These are phyloP conservation scores for Centropus bengalensis DNA, from an alignment of 2,113 vertebrate species.

Conservation along the genomic window DNA sequence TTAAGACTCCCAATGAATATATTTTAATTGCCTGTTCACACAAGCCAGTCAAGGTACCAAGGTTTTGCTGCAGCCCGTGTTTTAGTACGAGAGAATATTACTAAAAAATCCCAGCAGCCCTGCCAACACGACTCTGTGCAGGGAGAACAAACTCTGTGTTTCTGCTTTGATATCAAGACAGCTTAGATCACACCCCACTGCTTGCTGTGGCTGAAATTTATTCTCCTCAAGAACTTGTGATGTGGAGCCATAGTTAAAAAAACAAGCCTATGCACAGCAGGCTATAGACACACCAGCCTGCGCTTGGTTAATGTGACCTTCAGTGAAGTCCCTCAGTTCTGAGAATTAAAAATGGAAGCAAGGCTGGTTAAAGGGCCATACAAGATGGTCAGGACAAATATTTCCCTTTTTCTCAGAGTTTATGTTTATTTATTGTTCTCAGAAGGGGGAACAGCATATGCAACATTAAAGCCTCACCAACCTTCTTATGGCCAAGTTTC, in stretches of 20 bases:
- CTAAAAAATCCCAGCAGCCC: neutral
- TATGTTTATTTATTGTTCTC: neutral
- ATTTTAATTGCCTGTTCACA: neutral
- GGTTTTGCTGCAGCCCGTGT: neutral
- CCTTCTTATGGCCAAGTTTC: fast-evolving
- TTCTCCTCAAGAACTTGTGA: neutral
- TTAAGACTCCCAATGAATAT: neutral
- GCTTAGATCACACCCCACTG: fast-evolving
- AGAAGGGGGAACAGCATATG: neutral
- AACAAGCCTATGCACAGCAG: neutral
- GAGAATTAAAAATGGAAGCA: neutral
- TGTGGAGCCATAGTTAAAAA: neutral
- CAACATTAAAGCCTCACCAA: neutral
- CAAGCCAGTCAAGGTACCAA: neutral
- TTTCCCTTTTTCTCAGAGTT: neutral
- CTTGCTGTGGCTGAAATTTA: neutral
- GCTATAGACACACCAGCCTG: neutral
- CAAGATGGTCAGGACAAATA: neutral
- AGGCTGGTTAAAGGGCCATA: neutral
- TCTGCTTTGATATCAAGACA: neutral
- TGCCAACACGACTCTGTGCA: neutral
- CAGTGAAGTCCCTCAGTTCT: neutral
- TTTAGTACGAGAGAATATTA: neutral
- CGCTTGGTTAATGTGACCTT: neutral
- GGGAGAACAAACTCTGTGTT: neutral